A percentile compares a stretch with the other conserved stretches of the same genome.
These are phyloP conservation scores for Mycetomoellerius zeteki DNA, from an alignment of 1,140 invertebrate species.

Conservation along the genomic window DNA sequence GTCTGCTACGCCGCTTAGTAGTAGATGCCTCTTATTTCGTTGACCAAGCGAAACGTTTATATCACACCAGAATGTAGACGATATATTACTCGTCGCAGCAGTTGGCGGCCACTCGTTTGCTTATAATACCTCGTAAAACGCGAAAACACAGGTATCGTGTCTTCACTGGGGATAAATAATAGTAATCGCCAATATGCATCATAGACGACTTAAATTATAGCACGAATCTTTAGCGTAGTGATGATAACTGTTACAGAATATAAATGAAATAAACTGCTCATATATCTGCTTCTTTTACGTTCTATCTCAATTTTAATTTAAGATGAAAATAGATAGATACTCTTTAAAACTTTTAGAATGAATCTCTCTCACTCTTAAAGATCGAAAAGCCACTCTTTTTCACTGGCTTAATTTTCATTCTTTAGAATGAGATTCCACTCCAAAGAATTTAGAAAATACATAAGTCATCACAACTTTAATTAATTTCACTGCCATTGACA, in stretches of 20 bases:
- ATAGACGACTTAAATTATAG: neutral
- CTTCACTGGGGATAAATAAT: conserved; percentile 15
- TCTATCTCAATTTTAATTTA: neutral
- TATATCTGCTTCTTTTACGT: neutral
- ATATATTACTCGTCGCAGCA: conserved; percentile 26
- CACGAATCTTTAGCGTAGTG: neutral
- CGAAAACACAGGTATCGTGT: conserved; percentile 29
- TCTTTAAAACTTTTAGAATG: too few species aligned
- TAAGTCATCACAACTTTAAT: neutral
- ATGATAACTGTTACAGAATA: neutral
- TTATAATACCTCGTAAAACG: conserved; percentile 37
- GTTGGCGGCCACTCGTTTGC: conserved; percentile 10
- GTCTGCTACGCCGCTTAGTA: conserved; percentile 34
- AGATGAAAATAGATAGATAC: neutral
- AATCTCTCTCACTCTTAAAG: too few species aligned
- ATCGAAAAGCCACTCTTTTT: too few species aligned
- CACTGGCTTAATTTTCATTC: too few species aligned
- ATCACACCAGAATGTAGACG: conserved; percentile 28
- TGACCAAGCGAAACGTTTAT: conserved; percentile 27
- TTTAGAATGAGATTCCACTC: too few species aligned
- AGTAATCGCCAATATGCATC: neutral
- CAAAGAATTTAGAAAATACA: neutral
- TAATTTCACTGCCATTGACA: neutral
- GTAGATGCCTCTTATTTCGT: conserved; percentile 52
- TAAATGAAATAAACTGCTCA: neutral